phyloP scores from a whole-genome alignment of 2,888 invertebrate species.

The Stenichneumon culpator region DNA sequence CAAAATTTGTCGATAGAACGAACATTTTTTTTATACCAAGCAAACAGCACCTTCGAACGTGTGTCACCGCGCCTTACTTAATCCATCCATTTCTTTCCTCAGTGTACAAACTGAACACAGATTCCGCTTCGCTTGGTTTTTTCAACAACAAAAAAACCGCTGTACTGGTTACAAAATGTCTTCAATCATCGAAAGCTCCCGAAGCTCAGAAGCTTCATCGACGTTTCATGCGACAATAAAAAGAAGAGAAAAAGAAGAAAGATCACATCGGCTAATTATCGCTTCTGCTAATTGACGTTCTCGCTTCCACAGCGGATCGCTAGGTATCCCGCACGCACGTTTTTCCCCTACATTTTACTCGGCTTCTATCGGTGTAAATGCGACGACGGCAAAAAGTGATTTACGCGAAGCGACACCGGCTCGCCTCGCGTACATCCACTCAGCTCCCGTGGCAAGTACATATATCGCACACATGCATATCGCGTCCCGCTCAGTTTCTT shows the following conservation, averaged over 20 bases:
- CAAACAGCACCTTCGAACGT: too few species aligned
- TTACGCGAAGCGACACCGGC: constrained; percentile 57
- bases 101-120: neutral
- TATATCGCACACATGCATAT: constrained; percentile 34
- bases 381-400: constrained; percentile 66
- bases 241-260: constrained; percentile 42
- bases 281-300: constrained; percentile 48
- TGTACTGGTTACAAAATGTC: neutral
- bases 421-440: constrained; percentile 12
- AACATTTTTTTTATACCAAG: neutral
- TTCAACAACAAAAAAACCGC: neutral
- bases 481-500: constrained; percentile 36
- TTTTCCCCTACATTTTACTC: constrained; percentile 53
- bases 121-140: neutral
- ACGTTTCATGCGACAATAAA: constrained; percentile 29
- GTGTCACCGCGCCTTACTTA: too few species aligned
- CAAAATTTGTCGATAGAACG: neutral
- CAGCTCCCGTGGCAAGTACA: constrained; percentile 18
- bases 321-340: constrained; percentile 31
- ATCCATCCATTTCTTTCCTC: too few species aligned
- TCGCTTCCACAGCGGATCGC: neutral
- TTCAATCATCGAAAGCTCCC: neutral
- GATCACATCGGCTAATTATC: constrained; percentile 63
- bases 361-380: constrained; percentile 46
- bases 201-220: constrained; percentile 6